phyloP scores from a whole-genome alignment of 2,888 invertebrate species.

The Apamea sordens region DNA sequence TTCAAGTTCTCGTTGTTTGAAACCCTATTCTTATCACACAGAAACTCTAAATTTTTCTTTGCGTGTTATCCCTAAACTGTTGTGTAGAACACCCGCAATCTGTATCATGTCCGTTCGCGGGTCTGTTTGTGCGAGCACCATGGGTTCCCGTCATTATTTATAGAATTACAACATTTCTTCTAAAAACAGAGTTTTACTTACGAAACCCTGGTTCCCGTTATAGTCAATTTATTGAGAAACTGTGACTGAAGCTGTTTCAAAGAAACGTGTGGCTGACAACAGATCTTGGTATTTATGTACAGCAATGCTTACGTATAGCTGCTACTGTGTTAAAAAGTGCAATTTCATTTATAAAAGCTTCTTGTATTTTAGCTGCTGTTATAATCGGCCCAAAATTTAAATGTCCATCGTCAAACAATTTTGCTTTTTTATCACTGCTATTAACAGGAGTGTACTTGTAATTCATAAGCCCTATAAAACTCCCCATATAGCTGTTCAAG shows the following conservation, averaged over 20 bases:
- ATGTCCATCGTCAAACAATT: slow-evolving; percentile 24
- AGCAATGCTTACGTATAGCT: not conserved
- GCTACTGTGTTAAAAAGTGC: slow-evolving; percentile 9
- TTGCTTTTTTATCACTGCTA: slow-evolving; percentile 48
- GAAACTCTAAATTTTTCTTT: not conserved
- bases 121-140: slow-evolving; percentile 66
- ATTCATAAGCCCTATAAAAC: slow-evolving; percentile 64
- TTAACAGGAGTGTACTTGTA: slow-evolving; percentile 65
- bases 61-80: slow-evolving; percentile 24
- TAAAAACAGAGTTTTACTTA: slow-evolving; percentile 56
- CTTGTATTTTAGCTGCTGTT: not conserved
- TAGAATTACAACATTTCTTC: slow-evolving; percentile 63
- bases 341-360: not conserved
- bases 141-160: slow-evolving; percentile 63
- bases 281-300: slow-evolving; percentile 24
- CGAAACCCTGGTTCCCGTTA: slow-evolving; percentile 45
- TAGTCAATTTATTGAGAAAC: slow-evolving; percentile 44
- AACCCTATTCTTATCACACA: not conserved
- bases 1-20: not conserved
- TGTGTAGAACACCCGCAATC: slow-evolving; percentile 67
- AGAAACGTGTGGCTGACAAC: slow-evolving; percentile 24
- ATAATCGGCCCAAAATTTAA: not conserved
- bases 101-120: slow-evolving; percentile 78
- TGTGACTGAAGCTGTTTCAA: slow-evolving; percentile 21
- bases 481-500: slow-evolving; percentile 68